Conservation (phyloP, 2,888 invertebrate species). For the Dynastes maya region DNA sequence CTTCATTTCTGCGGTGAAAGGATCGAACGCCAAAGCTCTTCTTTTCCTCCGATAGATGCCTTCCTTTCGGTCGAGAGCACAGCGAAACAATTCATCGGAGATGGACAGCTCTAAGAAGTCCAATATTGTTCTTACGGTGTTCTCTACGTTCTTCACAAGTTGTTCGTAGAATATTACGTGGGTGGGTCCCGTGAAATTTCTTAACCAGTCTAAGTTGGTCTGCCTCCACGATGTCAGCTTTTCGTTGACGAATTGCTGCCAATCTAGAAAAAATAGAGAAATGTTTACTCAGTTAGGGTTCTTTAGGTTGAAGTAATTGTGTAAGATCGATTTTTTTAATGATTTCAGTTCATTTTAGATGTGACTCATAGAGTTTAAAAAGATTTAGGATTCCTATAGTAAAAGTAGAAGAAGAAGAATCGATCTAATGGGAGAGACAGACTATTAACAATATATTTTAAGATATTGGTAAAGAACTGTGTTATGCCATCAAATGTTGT, state of each 20-base stretch:
- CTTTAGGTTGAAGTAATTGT: too few relatives aligned
- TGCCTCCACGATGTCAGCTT: constrained; percentile 80
- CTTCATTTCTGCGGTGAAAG: constrained; percentile 79
- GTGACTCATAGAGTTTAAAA: too few relatives aligned
- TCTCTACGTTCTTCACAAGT: constrained; percentile 71
- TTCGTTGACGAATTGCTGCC: constrained; percentile 80
- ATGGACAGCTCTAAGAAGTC: constrained; percentile 59
- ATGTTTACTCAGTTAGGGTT: too few relatives aligned
- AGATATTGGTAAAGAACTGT: too few relatives aligned
- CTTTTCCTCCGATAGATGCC: constrained; percentile 82
- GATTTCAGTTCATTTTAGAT: too few relatives aligned
- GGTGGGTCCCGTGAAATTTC: constrained; percentile 79
- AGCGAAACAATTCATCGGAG: constrained; percentile 62
- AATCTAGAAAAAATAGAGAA: constrained; percentile 71
- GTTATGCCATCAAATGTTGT: too few relatives aligned
- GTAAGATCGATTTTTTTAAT: too few relatives aligned
- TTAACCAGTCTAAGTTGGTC: constrained; percentile 81
- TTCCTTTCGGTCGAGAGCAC: constrained; percentile 67
- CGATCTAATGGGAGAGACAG: too few relatives aligned
- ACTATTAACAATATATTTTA: too few relatives aligned
- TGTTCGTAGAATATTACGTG: constrained; percentile 81
- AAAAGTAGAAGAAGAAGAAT: too few relatives aligned
- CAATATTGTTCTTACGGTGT: constrained; percentile 75
- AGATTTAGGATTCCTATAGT: too few relatives aligned
- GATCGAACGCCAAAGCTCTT: constrained; percentile 79